Evolutionary conservation across 2,113 vertebrate species (phyloP), one percentile per base, ranked within the genome.

Genomic region (Pyrgilauda ruficollis): DNA sequence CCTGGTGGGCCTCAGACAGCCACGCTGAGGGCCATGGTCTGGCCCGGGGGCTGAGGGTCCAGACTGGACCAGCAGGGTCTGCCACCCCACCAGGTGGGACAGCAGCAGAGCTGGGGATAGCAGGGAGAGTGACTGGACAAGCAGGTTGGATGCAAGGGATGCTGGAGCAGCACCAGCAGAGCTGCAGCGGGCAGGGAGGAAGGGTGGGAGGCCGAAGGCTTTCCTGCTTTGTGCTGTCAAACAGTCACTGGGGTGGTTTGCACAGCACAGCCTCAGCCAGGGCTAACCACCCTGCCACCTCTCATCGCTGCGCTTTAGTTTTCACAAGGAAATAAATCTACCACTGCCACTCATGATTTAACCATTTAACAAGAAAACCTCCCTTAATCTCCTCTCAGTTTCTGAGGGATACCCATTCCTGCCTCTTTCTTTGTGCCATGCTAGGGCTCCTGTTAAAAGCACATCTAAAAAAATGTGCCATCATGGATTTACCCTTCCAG

Each of bases 51-150:
- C 16, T 5, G 2, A 24, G 49, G 64, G 21, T 62, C 39, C 1
- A 1, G 23, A 22, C 53, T 35, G 58, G 63, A 68, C 33, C 70
- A 30, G n/a, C 70, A 92, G 61, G 52, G 35, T 30, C 68, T 76
- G 72, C 28, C 52, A 85, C 46, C 12, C 49, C 3, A 0, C 15
- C 6, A 1, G 35, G 19, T 31, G 0, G 3, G 64, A 53, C 46
- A 26, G 68, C 72, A 52, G 53, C 50, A 53, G 73, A 39, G 61
- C 46, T 70, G 56, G 55, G 77, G 28, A 28, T 1, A 37, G 27
- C 37, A 67, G 20, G 47, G 50, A 4, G 2, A 43, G 35, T 1
- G 70, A 62, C 77, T 28, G 55, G n/a, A 66, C 15, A 22, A n/a
- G 55, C 73, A 74, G 61, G 90, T 75, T 90, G 68, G 61, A 18